Evolutionary conservation across 2,113 vertebrate species (phyloP).

Genomic region (Carassius auratus): DNA sequence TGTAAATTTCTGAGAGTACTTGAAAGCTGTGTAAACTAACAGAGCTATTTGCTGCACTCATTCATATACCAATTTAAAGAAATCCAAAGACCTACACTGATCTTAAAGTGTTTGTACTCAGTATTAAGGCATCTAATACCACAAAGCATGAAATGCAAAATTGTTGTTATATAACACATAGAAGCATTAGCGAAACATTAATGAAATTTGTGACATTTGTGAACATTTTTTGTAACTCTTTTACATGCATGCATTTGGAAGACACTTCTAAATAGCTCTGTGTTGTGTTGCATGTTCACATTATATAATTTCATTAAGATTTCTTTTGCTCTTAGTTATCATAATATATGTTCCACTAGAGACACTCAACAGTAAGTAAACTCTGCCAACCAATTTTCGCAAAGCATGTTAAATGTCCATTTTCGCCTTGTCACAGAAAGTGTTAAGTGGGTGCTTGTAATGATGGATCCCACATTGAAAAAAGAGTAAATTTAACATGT

Average conservation of each 20-base stretch:
- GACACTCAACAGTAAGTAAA: not conserved
- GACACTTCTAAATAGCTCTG: too few species aligned
- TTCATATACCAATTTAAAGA: not conserved
- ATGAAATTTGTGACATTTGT: too few species aligned
- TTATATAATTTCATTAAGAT: too few species aligned
- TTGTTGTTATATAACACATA: too few species aligned
- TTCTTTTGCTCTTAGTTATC: constrained; percentile 7
- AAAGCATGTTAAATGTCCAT: constrained; percentile 1
- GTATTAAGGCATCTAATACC: not conserved
- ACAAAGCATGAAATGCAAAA: not conserved
- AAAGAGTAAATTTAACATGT: constrained; percentile 21
- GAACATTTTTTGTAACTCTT: too few species aligned
- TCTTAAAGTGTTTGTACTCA: not conserved
- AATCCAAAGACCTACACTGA: not conserved
- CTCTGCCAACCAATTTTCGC: not conserved
- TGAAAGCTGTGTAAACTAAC: constrained; percentile 19
- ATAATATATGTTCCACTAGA: not conserved
- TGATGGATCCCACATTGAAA: constrained; percentile 16
- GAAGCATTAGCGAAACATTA: too few species aligned
- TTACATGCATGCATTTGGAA: too few species aligned
- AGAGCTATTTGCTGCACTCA: not conserved
- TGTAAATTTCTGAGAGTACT: constrained; percentile 9
- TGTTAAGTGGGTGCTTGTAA: constrained; percentile 37
- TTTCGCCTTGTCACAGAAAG: constrained; percentile 28
- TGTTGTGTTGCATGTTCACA: too few species aligned